These are phyloP conservation scores for Drosophila takahashii DNA, from an alignment of 1,140 invertebrate species.

Conservation along the genomic window DNA sequence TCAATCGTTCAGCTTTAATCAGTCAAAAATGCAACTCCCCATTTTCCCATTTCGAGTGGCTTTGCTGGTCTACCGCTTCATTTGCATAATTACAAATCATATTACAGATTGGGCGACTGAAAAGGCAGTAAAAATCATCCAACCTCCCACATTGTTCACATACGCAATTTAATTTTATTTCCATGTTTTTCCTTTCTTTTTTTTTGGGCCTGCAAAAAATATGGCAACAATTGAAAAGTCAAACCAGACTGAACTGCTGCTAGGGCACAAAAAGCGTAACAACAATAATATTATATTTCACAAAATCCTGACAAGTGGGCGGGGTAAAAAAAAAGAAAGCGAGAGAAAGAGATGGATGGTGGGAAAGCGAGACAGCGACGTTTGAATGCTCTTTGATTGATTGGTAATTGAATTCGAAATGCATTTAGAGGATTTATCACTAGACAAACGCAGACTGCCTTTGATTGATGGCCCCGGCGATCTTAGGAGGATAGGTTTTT, in stretches of 20 bases:
- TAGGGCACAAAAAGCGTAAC: constrained; percentile 26
- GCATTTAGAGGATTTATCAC: constrained; percentile 39
- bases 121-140: not conserved
- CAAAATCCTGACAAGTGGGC: not conserved
- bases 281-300: constrained; percentile 57
- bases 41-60: not conserved
- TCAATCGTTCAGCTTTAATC: constrained; percentile 29
- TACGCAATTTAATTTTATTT: constrained; percentile 48
- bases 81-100: constrained; percentile 82
- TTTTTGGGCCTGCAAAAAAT: constrained; percentile 67
- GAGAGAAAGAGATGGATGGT: not conserved
- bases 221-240: constrained; percentile 73
- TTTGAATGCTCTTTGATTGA: constrained; percentile 52
- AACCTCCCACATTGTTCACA: constrained; percentile 16
- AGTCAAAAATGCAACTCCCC: constrained; percentile 18
- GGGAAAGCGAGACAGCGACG: constrained; percentile 28
- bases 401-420: constrained; percentile 50
- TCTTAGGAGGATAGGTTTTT: not conserved
- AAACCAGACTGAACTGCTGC: constrained; percentile 17
- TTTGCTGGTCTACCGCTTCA: constrained; percentile 37
- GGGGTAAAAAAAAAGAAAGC: not conserved
- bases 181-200: constrained; percentile 24
- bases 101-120: constrained; percentile 57
- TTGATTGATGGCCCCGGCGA: constrained; percentile 29
- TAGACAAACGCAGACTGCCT: constrained; percentile 18